Conservation (phyloP, 2,797 vertebrate species). For the Phrynocephalus guinanensis region DNA sequence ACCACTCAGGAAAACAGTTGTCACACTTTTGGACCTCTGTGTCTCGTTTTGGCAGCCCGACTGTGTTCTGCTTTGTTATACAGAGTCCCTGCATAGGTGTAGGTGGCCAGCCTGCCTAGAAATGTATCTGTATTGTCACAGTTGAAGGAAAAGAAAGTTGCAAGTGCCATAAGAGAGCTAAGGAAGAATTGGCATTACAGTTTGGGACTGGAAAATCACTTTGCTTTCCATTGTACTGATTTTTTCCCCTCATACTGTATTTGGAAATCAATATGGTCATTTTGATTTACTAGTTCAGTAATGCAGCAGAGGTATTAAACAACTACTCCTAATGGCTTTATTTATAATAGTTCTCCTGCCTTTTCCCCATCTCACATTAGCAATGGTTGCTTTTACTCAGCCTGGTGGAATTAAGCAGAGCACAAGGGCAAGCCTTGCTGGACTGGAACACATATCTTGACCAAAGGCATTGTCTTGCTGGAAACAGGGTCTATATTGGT, state of each 20-base stretch:
- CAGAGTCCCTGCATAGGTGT: neutral
- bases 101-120: fast-evolving
- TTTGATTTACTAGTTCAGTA: conserved; percentile 43
- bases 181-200: neutral
- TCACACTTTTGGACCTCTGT: conserved; percentile 8
- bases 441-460: fast-evolving
- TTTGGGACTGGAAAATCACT: neutral
- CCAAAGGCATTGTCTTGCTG: neutral
- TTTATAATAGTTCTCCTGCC: conserved; percentile 9
- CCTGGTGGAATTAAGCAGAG: conserved; percentile 14
- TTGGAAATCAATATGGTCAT: neutral
- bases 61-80: neutral
- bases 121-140: neutral
- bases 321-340: conserved; percentile 19
- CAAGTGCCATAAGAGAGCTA: neutral
- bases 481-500: neutral
- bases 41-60: neutral
- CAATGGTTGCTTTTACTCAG: conserved; percentile 10
- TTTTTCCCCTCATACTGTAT: conserved; percentile 13
- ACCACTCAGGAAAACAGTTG: conserved; percentile 13
- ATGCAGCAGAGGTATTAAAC: neutral
- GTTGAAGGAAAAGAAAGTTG: conserved; percentile 5
- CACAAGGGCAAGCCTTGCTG: neutral
- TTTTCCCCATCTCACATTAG: neutral
- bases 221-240: conserved; percentile 27